Evolutionary conservation across 2,113 vertebrate genomes (phyloP).

Genomic region (Crocuta crocuta): DNA sequence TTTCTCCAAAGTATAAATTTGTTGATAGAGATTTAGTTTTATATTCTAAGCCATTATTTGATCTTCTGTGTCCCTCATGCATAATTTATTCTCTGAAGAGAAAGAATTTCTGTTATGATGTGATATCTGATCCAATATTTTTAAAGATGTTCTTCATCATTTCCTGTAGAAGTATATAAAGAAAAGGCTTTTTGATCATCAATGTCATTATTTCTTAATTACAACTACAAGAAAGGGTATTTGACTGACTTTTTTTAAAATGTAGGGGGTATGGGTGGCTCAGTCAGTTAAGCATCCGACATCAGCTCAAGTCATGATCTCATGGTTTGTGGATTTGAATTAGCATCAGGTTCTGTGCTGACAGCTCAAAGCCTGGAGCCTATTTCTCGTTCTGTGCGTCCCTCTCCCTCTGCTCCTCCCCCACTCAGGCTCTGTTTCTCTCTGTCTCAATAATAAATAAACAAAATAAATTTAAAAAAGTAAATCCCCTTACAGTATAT

Average conservation of each 20-base stretch:
- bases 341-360: too few species aligned
- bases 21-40: not conserved
- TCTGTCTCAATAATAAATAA: too few species aligned
- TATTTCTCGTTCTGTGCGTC: too few species aligned
- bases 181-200: not conserved
- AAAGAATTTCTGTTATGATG: not conserved
- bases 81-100: constrained; percentile 1
- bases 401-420: too few species aligned
- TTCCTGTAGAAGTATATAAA: not conserved
- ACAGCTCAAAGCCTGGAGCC: too few species aligned
- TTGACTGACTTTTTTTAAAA: not conserved
- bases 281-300: too few species aligned
- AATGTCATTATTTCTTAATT: not conserved
- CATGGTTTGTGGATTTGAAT: too few species aligned
- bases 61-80: not conserved
- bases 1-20: not conserved
- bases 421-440: too few species aligned
- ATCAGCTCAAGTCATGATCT: too few species aligned
- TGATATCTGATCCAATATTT: not conserved
- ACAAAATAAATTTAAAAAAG: not conserved
- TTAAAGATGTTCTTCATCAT: not conserved
- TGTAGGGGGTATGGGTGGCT: too few species aligned
- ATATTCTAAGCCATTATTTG: not conserved
- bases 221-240: not conserved
- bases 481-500: not conserved